Evolutionary conservation across 2,797 vertebrate genomes (phyloP).

Genomic region (Momotus momota): DNA sequence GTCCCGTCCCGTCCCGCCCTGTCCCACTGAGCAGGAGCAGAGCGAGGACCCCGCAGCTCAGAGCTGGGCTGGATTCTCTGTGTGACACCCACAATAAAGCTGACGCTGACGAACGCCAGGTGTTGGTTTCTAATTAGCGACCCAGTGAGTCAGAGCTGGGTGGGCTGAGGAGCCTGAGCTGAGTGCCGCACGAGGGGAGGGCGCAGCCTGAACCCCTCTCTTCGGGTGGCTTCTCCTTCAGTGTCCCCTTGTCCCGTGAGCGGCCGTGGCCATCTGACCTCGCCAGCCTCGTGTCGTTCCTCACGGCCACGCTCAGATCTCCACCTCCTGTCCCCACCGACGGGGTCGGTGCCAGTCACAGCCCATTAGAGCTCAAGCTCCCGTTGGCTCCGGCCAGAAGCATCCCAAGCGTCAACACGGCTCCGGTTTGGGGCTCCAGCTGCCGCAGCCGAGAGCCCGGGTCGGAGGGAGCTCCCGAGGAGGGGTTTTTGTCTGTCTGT

Average conservation of each 20-base stretch:
- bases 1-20: neutral
- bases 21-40: neutral
- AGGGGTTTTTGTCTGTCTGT: neutral
- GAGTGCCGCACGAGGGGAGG: accelerated
- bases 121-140: neutral
- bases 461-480: neutral
- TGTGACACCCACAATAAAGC: neutral
- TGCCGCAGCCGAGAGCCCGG: neutral
- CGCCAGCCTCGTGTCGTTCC: neutral
- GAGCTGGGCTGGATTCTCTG: neutral
- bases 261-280: neutral
- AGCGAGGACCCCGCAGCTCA: neutral
- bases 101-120: neutral
- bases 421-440: neutral
- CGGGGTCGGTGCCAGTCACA: neutral
- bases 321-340: neutral
- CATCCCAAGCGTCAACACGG: neutral
- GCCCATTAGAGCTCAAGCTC: neutral
- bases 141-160: neutral
- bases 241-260: neutral
- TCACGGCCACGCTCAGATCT: neutral
- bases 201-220: neutral
- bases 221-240: neutral
- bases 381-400: neutral
- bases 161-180: neutral